phyloP scores from a whole-genome alignment of 2,113 vertebrate species.

The Ageneiosus marmoratus region DNA sequence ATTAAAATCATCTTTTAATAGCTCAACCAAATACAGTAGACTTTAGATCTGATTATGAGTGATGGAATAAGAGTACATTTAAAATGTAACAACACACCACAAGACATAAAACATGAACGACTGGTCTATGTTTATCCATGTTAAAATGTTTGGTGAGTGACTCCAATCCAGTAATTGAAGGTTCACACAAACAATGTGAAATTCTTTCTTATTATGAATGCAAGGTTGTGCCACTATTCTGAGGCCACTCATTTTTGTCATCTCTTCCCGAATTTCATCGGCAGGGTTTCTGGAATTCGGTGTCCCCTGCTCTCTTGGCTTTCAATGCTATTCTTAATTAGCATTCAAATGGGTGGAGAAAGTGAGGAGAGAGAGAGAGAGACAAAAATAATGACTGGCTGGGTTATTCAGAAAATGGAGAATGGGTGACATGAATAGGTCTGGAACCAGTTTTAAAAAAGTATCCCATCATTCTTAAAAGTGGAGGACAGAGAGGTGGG shows the following conservation, averaged over 20 bases:
- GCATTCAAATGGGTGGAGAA: constrained; percentile 66
- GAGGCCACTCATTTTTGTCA: constrained; percentile 61
- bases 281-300: constrained; percentile 60
- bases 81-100: background rate
- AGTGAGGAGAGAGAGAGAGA: constrained; percentile 32
- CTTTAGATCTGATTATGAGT: background rate
- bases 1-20: background rate
- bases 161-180: constrained; percentile 28
- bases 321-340: constrained; percentile 72
- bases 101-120: constrained; percentile 21
- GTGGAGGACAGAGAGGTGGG: constrained; percentile 15
- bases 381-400: constrained; percentile 43
- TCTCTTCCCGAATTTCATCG: constrained; percentile 63
- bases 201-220: constrained; percentile 19
- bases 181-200: constrained; percentile 18
- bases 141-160: constrained; percentile 21
- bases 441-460: constrained; percentile 30
- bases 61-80: background rate
- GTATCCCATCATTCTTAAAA: constrained; percentile 26
- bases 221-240: constrained; percentile 53
- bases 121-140: constrained; percentile 8
- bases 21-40: background rate
- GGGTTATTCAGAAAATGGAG: constrained; percentile 59
- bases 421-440: constrained; percentile 53
- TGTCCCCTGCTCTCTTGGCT: constrained; percentile 58